Evolutionary conservation across 2,888 invertebrate species (phyloP), one percentile per base, ranked within the genome.

Genomic region (Idaea straminata): DNA sequence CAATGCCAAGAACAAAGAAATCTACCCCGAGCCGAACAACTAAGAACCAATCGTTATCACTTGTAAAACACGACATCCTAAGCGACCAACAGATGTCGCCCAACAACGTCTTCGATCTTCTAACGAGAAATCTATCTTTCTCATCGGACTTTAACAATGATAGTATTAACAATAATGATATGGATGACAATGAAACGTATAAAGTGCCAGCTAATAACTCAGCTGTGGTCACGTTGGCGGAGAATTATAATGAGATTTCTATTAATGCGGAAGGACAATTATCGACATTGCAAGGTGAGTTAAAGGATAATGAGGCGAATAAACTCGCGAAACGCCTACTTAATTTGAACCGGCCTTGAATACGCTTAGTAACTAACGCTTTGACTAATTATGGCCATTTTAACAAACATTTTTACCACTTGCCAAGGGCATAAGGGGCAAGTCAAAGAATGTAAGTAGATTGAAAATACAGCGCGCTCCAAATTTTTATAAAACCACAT

Each of bases 1-100:
- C 95, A 64, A 94, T 95, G 93, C 94, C 94, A 38, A 90, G 94
- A 62, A 93, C 92, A 66, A 94, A 94, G 79, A 93, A 93, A 73
- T 73, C 87, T n/a, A 88, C 89, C 34, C 86, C 92, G n/a, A 87
- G 88, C 73, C 89, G 92, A 61, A 86, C 86, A 0, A 80, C 86
- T 35, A 80, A 86, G 77, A 88, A 91, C 78, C 88, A 91, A 70
- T 82, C 90, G 0, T 76, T 92, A 64, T 91, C 92, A 35, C 75
- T 92, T 72, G 91, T 91, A 61, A 93, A 92, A 71, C 84, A 90
- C 72, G 91, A 91, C 76, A 91, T 91, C 60, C 78, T 92, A 5
- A 86, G 82, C 70, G 86, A 87, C 71, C 83, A 85, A 57, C 85
- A 86, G 64, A 70, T 80, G 60, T 76, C 84, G 0, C 77, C 82